Base-by-base conservation (phyloP, 2,888 invertebrate species). In the Apomyelois bistriatella region DNA sequence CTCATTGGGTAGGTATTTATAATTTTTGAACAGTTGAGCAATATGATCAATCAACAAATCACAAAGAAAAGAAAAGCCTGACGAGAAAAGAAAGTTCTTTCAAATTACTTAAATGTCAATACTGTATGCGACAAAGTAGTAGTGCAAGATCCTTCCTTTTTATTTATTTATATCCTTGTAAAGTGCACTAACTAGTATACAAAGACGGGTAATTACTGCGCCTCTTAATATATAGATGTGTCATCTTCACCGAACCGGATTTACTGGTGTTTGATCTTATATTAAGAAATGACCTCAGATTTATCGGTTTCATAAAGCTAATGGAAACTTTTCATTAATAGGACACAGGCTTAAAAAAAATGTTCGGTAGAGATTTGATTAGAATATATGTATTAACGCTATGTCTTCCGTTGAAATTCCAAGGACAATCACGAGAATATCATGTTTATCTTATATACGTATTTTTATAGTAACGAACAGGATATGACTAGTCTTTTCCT, bases 191-290 rank as follows among this genome's bases (percentile, higher is more conserved):
- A 40, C 16, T 7, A 16, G 9, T 32, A 9, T 32, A 28, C 7
- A 9, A 9, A 8, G 32, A 32, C 10, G 9, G 7, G 10, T 32
- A 32, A 16, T 9, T 16, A 40, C 13, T 10, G 9, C 15, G 16
- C 0, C 40, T 40, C 9, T 40, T 8, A 16, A 15, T 40, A 16
- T 40, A 40, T 59, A 60, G 58, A 40, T 59, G 62, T 61, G 67
- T 62, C 77, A 72, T 79, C 80, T 76, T 79, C 70, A 62, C 43
- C 57, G 70, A 80, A 82, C 84, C 76, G 69, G 83, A 70, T 70
- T 57, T 65, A 71, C 80, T 61, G 65, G 62, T 61, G 59, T 60
- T 59, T 58, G 66, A 61, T 65, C 68, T 66, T 72, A 68, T 63
- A 62, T 70, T 64, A 68, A 66, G 68, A 59, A 60, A 62, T 72